Evolutionary conservation across 2,113 vertebrate genomes (phyloP), one percentile per base, ranked within the genome.

Genomic region (Phrynocephalus versicolor): DNA sequence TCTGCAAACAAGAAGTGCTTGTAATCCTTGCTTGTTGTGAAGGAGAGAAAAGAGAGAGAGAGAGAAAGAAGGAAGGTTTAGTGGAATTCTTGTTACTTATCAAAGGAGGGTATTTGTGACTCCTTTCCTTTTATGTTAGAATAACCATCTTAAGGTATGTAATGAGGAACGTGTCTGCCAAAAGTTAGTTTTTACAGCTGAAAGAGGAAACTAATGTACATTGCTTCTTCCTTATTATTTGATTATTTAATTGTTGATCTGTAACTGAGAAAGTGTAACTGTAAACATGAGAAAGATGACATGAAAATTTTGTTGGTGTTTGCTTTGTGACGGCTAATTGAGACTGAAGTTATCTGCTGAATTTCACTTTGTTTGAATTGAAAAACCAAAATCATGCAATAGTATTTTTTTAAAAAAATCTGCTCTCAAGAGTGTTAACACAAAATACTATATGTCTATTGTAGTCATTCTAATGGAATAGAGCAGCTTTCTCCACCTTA

Each of bases 361-460:
- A 58, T 78, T 60, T 18, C 33, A 60, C 76, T 78, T 51, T 51
- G 45, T 51, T 5, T 5, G 76, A 23, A 37, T 37, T 23, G 25
- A 2, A 51, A 55, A 39, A n/a, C n/a, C 15, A 82, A 35, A 82
- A 70, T 0, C 67, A 71, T 84, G 19, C 64, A 67, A 5, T 82
- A 74, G 62, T 70, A 41, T 86, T 74, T 72, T 0, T 45, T 83
- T 69, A 60, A 13, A n/a, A n/a, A n/a, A n/a, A 81, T 83, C 83
- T 86, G 19, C 79, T 60, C 65, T 82, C 37, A 85, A 9, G 33
- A 81, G 3, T 78, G 86, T 45, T 71, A 87, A 79, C 2, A 9
- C 85, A 88, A 85, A 21, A 93, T 80, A 82, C 19, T 33, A 37
- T 73, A n/a, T 76, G 30, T 0, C 62, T 88, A 87, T 87, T 92